These are phyloP conservation scores for Cepphus grylle DNA, from an alignment of 2,113 vertebrate species.

Conservation along the genomic window DNA sequence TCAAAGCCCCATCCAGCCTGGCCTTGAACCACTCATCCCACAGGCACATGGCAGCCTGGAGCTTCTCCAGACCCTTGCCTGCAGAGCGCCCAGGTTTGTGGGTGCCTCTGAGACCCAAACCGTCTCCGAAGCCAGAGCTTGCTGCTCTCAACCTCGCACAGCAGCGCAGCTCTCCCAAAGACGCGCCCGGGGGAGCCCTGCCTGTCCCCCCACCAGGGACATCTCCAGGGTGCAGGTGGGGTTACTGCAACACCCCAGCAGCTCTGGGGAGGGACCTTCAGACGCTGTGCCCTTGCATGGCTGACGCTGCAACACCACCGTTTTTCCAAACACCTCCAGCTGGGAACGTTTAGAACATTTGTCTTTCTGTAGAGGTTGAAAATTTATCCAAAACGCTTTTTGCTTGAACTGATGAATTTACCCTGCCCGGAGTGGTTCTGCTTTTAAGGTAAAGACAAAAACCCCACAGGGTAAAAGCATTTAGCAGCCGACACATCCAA, in stretches of 20 bases:
- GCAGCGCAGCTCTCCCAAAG: background rate
- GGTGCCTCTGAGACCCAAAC: background rate
- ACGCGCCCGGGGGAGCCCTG: rapidly evolving
- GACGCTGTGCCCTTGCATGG: rapidly evolving
- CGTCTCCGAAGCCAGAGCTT: rapidly evolving
- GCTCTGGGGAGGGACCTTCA: background rate
- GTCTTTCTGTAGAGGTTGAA: background rate
- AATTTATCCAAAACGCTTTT: background rate
- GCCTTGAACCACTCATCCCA: background rate
- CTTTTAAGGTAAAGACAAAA: background rate
- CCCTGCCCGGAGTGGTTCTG: background rate
- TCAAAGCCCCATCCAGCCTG: background rate
- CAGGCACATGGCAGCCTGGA: rapidly evolving
- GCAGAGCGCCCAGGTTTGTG: rapidly evolving
- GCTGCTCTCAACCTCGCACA: rapidly evolving
- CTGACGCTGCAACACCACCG: background rate
- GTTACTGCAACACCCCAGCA: background rate
- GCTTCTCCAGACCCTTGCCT: background rate
- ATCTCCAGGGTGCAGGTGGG: background rate
- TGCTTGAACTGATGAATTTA: background rate
- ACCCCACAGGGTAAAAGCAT: background rate
- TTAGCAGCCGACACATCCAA: rapidly evolving
- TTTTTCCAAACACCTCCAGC: background rate
- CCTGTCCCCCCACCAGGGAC: rapidly evolving
- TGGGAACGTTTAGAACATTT: background rate